Evolutionary conservation across 92 coral and sea anemone species (phyloP).

Genomic region (Zoanthus sociatus): DNA sequence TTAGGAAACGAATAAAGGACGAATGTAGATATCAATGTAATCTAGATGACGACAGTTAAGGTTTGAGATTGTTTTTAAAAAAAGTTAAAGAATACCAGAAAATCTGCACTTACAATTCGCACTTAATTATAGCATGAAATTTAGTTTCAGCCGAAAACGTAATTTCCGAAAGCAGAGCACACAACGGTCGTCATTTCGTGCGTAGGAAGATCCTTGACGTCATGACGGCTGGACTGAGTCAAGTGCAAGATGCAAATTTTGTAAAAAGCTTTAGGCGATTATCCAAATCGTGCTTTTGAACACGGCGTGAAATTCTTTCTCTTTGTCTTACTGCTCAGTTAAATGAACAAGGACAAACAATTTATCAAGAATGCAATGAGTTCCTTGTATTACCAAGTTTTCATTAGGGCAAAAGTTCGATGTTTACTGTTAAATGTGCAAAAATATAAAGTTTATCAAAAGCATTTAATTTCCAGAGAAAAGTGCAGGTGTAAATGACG

Average conservation of each 20-base stretch:
- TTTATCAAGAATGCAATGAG: not conserved
- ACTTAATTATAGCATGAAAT: too few species aligned
- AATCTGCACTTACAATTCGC: too few species aligned
- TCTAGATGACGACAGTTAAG: too few species aligned
- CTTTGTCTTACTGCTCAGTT: not conserved
- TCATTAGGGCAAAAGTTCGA: not conserved
- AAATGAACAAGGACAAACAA: not conserved
- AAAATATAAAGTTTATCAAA: not conserved
- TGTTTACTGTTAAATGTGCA: not conserved
- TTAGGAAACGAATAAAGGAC: too few species aligned
- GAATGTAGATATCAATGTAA: too few species aligned
- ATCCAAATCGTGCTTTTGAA: not conserved
- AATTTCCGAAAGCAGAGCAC: not conserved
- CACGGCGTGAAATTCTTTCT: not conserved
- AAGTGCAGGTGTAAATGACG: slow-evolving; percentile 31
- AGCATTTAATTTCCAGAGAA: not conserved
- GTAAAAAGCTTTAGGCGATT: not conserved
- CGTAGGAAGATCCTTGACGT: not conserved
- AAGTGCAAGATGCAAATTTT: slow-evolving; percentile 1
- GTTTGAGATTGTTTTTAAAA: too few species aligned
- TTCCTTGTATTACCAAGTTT: not conserved
- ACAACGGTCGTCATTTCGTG: not conserved
- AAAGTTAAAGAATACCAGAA: too few species aligned
- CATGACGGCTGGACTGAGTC: slow-evolving; percentile 7
- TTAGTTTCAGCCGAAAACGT: too few species aligned